A percentile compares a stretch with the other conserved stretches of the same genome.
Conservation (phyloP, 2,797 vertebrate species). For the Thripadectes ignobilis region DNA sequence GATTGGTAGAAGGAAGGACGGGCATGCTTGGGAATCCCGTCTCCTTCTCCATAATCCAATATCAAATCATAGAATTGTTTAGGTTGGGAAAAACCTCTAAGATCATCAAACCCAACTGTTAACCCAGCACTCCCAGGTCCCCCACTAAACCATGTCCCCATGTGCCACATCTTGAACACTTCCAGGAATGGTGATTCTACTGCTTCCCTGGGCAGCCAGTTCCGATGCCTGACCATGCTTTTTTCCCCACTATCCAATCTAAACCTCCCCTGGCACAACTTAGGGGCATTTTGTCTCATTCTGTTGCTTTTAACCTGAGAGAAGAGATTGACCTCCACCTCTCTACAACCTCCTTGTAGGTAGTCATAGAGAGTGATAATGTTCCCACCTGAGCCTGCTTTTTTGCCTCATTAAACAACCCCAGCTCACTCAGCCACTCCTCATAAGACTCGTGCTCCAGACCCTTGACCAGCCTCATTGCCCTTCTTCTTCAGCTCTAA, state of each 20-base stretch:
- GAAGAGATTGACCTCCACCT: not conserved
- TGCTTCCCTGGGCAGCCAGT: not conserved
- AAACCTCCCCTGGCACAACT: not conserved
- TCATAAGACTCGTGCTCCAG: not conserved
- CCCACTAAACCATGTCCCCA: not conserved
- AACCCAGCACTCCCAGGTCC: not conserved
- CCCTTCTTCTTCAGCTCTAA: not conserved
- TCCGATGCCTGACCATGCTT: not conserved
- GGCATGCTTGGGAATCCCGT: not conserved
- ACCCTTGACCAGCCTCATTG: too few species aligned
- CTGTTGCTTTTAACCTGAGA: not conserved
- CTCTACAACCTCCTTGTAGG: not conserved
- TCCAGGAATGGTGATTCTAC: not conserved
- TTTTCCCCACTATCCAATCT: not conserved
- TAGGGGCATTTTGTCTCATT: not conserved
- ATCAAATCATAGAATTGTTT: not conserved
- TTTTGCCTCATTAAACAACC: not conserved
- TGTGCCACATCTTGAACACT: not conserved
- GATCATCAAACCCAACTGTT: not conserved
- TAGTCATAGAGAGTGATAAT: not conserved
- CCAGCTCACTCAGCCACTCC: accelerated
- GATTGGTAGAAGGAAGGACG: not conserved
- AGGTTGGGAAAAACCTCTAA: not conserved
- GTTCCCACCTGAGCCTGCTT: not conserved
- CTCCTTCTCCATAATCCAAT: not conserved